Base-by-base conservation (phyloP, 2,797 vertebrate species). In the Schizopygopsis malacanthus region DNA sequence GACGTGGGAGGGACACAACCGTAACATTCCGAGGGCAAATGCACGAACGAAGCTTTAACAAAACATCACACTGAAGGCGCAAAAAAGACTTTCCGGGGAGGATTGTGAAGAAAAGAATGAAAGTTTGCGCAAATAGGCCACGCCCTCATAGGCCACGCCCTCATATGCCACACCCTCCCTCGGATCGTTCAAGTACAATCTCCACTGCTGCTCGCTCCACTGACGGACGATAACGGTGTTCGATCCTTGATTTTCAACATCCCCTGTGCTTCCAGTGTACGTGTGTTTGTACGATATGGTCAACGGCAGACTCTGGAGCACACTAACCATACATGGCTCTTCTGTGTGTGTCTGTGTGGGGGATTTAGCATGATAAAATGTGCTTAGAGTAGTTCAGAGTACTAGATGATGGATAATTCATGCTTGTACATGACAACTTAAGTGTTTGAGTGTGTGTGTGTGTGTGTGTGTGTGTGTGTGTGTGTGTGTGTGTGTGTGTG, bases 321-420 rank as follows among this genome's bases (percentile, higher is more conserved):
- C 82, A 76, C 41, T 9, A 86, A 83, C 73, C 33, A 71, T 82
- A 67, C 65, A 79, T 83, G 89, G 75, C 82, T 87, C 75, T 87
- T 71, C 25, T 83, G 85, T 86, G 83, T 81, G 79, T 87, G 89
- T 72, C 90, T 83, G 50, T 86, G 86, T 91, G 90, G 91, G 93
- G 93, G 65, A 45, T 45, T 80, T 69, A 79, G 81, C 20, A 54
- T 41, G 81, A 50, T 43, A 16, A 67, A 69, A 71, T 11, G 11
- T 6, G 33, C 69, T 81, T 67, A 25, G 28, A 67, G 59, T 85
- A 89, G 90, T 92, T 90, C 91, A 91, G 89, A 90, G 83, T 89
- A 90, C 91, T 90, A 90, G 91, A 89, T 87, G 87, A 91, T 92
- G 90, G 90, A 94, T 93, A 88, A 94, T 94, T 94, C 90, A 93